phyloP scores from a whole-genome alignment of 2,113 vertebrate species.

The Dasyornis broadbenti region DNA sequence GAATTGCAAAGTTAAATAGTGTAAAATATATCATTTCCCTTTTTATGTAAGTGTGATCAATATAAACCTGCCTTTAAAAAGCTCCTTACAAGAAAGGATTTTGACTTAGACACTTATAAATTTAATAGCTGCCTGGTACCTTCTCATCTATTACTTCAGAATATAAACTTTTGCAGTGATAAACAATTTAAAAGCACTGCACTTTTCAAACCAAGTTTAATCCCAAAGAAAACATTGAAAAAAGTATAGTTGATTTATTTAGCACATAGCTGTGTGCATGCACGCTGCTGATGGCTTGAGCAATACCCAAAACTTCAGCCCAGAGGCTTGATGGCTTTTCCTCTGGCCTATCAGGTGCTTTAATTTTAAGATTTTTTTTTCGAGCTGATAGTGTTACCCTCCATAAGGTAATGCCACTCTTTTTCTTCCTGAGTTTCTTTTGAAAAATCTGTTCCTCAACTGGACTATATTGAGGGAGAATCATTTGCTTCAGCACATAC shows the following conservation, averaged over 20 bases:
- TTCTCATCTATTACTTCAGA: background rate
- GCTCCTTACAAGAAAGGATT: background rate
- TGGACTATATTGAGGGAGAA: background rate
- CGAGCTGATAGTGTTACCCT: background rate
- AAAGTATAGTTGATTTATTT: background rate
- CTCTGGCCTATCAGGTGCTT: background rate
- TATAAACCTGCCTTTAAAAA: constrained; percentile 21
- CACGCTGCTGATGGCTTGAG: background rate
- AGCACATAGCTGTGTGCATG: background rate
- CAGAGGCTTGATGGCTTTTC: background rate
- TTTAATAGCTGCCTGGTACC: background rate
- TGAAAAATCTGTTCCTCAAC: background rate
- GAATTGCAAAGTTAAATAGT: background rate
- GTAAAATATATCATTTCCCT: background rate
- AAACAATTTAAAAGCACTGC: background rate
- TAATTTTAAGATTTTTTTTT: background rate
- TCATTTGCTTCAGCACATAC: background rate
- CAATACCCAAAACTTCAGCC: background rate
- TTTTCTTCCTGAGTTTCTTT: background rate
- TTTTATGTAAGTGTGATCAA: background rate
- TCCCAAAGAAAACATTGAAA: background rate
- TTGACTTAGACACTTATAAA: constrained; percentile 2
- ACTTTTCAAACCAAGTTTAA: background rate
- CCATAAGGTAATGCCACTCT: background rate
- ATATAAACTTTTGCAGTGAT: background rate